Conservation (phyloP, 2,888 invertebrate genomes). For the Psylliodes chrysocephalus region DNA sequence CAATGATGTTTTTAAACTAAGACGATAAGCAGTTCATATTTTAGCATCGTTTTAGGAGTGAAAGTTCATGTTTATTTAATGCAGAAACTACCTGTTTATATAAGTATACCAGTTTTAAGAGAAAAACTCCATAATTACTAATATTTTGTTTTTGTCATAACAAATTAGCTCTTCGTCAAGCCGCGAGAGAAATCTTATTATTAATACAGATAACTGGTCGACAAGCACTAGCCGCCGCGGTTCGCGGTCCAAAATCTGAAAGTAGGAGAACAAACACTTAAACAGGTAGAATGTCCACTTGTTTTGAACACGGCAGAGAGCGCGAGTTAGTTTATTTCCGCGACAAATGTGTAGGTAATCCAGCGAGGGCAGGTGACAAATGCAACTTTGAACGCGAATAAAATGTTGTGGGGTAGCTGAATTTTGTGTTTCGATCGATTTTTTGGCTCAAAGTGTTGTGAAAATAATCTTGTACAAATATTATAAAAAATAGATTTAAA, state of each 20-base stretch:
- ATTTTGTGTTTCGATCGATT: not conserved
- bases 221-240: not conserved
- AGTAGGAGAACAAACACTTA: slow-evolving; percentile 14
- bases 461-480: not conserved
- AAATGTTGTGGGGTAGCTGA: not conserved
- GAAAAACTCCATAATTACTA: too few relatives aligned
- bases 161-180: too few relatives aligned
- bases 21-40: too few relatives aligned
- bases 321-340: slow-evolving; percentile 15
- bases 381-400: slow-evolving; percentile 13
- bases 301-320: slow-evolving; percentile 4
- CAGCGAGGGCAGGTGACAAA: slow-evolving; percentile 12
- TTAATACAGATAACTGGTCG: not conserved
- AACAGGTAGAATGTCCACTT: slow-evolving; percentile 13
- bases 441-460: not conserved
- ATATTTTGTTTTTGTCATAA: too few relatives aligned
- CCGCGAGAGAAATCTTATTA: not conserved
- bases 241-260: slow-evolving; percentile 7
- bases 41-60: too few relatives aligned
- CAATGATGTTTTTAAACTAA: too few relatives aligned
- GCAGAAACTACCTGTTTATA: too few relatives aligned
- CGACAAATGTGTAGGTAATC: slow-evolving; percentile 6
- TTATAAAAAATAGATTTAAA: not conserved
- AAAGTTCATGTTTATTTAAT: too few relatives aligned
- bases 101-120: too few relatives aligned